Conservation (phyloP, 1,140 invertebrate genomes). For the Drosophila suzukii region DNA sequence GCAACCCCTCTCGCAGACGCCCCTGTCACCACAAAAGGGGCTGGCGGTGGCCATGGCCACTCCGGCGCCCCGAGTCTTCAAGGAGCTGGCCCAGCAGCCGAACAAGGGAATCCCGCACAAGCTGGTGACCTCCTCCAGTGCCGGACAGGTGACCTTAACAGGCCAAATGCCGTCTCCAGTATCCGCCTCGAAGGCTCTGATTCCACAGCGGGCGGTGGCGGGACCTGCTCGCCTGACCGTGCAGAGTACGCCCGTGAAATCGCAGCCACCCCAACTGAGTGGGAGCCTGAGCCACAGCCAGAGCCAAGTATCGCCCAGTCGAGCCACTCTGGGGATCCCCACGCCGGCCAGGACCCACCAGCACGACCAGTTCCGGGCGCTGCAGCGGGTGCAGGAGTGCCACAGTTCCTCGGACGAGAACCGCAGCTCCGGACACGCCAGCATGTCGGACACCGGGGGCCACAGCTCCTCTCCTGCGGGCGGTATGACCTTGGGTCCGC, state of each 20-base stretch:
- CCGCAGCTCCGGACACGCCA: constrained; percentile 94
- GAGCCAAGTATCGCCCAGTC: constrained; percentile 56
- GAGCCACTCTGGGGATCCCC: constrained; percentile 64
- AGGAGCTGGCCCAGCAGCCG: constrained; percentile 77
- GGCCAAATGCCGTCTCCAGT: constrained; percentile 33
- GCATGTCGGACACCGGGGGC: constrained; percentile 93
- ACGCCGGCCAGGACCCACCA: constrained; percentile 62
- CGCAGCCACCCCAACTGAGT: constrained; percentile 87
- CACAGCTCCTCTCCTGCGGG: constrained; percentile 88
- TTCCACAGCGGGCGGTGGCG: constrained; percentile 74
- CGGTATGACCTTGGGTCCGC: constrained; percentile 84
- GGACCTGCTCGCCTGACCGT: constrained; percentile 84
- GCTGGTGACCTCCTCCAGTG: constrained; percentile 29
- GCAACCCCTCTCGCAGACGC: constrained; percentile 22
- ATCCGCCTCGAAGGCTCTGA: constrained; percentile 35
- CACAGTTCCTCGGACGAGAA: constrained; percentile 95
- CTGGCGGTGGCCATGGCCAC: constrained; percentile 78
- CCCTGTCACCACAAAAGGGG: constrained; percentile 36
- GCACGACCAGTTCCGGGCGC: constrained; percentile 77
- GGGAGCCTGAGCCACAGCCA: constrained; percentile 81
- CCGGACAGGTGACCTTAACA: constrained; percentile 5
- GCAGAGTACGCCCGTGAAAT: constrained; percentile 86
- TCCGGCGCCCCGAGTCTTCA: constrained; percentile 76
- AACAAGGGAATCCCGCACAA: constrained; percentile 43
- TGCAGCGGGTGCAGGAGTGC: constrained; percentile 88